Conservation (phyloP, 2,888 invertebrate genomes). For the Epinotia brunnichana region DNA sequence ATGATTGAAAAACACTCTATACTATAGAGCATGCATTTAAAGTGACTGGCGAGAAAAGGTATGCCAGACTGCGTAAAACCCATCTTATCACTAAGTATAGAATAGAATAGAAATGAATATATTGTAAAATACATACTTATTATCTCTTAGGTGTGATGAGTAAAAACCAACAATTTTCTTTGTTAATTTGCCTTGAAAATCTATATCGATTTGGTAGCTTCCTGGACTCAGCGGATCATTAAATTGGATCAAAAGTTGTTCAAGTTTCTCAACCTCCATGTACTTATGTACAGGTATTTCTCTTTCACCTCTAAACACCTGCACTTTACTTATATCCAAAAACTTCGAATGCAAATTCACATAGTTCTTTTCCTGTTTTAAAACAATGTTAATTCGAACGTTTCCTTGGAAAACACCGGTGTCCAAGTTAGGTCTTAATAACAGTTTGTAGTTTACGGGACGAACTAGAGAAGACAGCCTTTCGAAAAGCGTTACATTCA, state of each 20-base stretch:
- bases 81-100: neutral
- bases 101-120: too few species aligned
- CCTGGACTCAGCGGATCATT: slow-evolving; percentile 59
- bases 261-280: slow-evolving; percentile 62
- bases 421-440: slow-evolving; percentile 63
- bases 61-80: neutral
- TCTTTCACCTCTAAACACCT: slow-evolving; percentile 58
- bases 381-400: slow-evolving; percentile 68
- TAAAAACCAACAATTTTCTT: slow-evolving; percentile 89
- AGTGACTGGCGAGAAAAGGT: too few species aligned
- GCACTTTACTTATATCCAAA: slow-evolving; percentile 78
- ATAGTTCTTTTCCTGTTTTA: slow-evolving; percentile 67
- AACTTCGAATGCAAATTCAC: slow-evolving; percentile 85
- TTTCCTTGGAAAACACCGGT: slow-evolving; percentile 66
- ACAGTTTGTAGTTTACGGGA: slow-evolving; percentile 70
- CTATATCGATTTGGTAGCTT: slow-evolving; percentile 81
- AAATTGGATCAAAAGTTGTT: slow-evolving; percentile 70
- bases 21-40: too few species aligned
- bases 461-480: slow-evolving; percentile 64
- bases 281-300: slow-evolving; percentile 62
- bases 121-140: slow-evolving; percentile 75
- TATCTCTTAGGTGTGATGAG: slow-evolving; percentile 84
- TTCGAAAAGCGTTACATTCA: slow-evolving; percentile 59
- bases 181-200: slow-evolving; percentile 86
- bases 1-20: too few species aligned